These are phyloP conservation scores for Ophthalmolycus amberensis DNA, from an alignment of 2,113 vertebrate genomes.

Conservation along the genomic window DNA sequence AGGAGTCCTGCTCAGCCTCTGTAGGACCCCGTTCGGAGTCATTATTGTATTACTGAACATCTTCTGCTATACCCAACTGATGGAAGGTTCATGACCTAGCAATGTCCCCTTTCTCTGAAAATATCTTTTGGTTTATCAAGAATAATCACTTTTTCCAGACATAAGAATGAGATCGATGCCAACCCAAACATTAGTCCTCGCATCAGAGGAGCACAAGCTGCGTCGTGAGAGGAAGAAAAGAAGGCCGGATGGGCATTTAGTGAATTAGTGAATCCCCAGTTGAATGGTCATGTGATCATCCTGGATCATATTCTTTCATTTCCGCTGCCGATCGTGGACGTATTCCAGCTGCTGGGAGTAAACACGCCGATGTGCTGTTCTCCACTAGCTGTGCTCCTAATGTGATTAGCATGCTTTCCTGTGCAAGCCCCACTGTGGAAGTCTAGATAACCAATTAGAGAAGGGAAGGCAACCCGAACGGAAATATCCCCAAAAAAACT, in stretches of 20 bases:
- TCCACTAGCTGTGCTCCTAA: constrained; percentile 40
- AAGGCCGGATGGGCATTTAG: constrained; percentile 46
- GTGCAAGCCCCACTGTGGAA: constrained; percentile 42
- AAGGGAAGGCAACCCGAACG: not conserved
- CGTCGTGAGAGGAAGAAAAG: constrained; percentile 18
- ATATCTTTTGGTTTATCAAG: not conserved
- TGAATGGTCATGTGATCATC: constrained; percentile 60
- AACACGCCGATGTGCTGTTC: constrained; percentile 53
- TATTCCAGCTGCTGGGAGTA: constrained; percentile 57
- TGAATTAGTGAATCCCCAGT: constrained; percentile 57
- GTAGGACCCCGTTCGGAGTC: too few species aligned
- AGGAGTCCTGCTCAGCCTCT: too few species aligned
- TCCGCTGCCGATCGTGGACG: constrained; percentile 57
- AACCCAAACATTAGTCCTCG: not conserved
- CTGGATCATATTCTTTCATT: constrained; percentile 72
- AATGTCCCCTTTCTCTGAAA: not conserved
- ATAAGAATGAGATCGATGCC: not conserved
- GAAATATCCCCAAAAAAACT: not conserved
- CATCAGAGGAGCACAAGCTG: not conserved
- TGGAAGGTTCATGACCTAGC: not conserved
- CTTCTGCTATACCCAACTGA: not conserved
- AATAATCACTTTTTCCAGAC: not conserved
- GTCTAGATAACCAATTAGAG: constrained; percentile 56
- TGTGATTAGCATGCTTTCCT: constrained; percentile 57
- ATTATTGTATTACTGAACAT: not conserved